Evolutionary conservation across 2,113 vertebrate genomes (phyloP).

Genomic region (Dipodomys stephensi): DNA sequence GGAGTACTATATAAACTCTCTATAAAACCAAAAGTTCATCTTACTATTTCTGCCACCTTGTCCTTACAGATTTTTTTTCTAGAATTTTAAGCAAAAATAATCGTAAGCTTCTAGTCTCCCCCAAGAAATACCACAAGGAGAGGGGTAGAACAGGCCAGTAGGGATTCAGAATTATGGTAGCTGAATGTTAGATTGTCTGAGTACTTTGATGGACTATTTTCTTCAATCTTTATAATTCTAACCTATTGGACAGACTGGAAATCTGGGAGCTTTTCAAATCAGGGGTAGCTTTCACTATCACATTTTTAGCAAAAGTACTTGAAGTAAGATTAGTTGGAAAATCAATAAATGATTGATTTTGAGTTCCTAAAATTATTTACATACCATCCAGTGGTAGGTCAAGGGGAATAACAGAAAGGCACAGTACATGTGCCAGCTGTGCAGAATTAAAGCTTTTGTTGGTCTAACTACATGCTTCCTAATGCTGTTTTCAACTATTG

Average conservation of each 20-base stretch:
- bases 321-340: conserved; percentile 36
- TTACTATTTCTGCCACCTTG: background rate
- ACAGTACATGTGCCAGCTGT: background rate
- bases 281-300: background rate
- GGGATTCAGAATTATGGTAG: background rate
- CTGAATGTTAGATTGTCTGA: conserved; percentile 33
- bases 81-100: background rate
- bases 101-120: background rate
- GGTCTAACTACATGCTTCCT: conserved; percentile 17
- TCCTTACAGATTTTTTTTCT: conserved; percentile 10
- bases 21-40: background rate
- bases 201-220: conserved; percentile 38
- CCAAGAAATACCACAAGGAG: background rate
- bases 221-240: background rate
- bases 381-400: background rate
- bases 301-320: conserved; percentile 34
- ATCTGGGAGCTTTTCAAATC: background rate
- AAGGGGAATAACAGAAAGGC: background rate
- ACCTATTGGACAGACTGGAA: background rate
- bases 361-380: conserved; percentile 37
- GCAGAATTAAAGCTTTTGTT: conserved; percentile 36
- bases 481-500: conserved; percentile 27
- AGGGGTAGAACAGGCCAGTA: background rate
- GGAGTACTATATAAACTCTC: background rate
- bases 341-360: conserved; percentile 32